Base-by-base conservation (phyloP, 2,113 vertebrate species). In the Mobula hypostoma region DNA sequence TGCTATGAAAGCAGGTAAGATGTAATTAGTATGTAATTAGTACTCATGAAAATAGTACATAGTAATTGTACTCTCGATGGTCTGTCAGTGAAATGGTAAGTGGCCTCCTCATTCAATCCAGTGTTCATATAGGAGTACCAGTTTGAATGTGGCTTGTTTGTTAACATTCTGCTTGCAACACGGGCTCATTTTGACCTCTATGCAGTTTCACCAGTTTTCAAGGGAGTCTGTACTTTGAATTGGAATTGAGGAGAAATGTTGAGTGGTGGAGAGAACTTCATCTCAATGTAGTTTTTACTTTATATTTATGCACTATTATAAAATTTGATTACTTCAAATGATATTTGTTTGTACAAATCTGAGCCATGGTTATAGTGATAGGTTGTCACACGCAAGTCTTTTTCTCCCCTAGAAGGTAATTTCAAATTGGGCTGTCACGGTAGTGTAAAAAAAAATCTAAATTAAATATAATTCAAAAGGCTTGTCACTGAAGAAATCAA, bases 311-410 rank as follows among this genome's bases (percentile, higher is more conserved):
- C 58, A 32, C 85, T 66, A 66, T 32, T 90, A 63, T n/a, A 61
- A 90, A 90, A 66, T 90, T 90, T 61, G 66, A n/a, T 66, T 27
- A 66, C 32, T 68, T 90, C 66, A n/a, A 90, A 90, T 68, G 58
- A n/a, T 66, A 32, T 32, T 66, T 74, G 32, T 82, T 82, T 14
- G 24, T 7, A 40, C 66, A 24, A 2, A n/a, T 70, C 66, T 70
- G 88, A 92, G 29, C 58, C 61, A 29, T 40, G 7, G 12, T 17
- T 36, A 24, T 88, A 68, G 29, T 90, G 66, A 66, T 4, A 36
- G 11, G 29, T 29, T 68, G 14, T 56, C 56, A 61, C 1, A 17
- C 68, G 17, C 2, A 70, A 70, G 9, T 80, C 11, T 80, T 8
- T 80, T 80, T 36, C 12, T 48, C 1, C 48, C 48, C 48, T 4